Evolutionary conservation across 2,797 vertebrate species (phyloP).

Genomic region (Aulostomus chinensis): DNA sequence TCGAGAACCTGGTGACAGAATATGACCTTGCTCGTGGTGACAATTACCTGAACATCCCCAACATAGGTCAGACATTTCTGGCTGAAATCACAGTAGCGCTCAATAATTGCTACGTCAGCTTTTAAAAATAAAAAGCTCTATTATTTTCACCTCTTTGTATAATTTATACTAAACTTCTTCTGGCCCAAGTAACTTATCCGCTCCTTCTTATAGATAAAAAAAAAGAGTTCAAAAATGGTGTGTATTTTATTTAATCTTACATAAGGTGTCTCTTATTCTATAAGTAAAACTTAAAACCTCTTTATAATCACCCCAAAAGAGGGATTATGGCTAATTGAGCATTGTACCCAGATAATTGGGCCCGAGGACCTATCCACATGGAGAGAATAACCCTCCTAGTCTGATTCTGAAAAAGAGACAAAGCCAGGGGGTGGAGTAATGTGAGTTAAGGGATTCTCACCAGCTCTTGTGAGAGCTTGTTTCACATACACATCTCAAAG

Average conservation of each 20-base stretch:
- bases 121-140: no score
- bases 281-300: slow-evolving; percentile 76
- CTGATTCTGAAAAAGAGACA: slow-evolving; percentile 88
- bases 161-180: no score
- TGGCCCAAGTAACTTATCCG: no score
- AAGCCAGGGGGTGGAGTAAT: slow-evolving; percentile 88
- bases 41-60: slow-evolving; percentile 76
- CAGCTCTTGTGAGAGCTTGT: slow-evolving; percentile 87
- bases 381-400: slow-evolving; percentile 92
- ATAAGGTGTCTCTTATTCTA: slow-evolving; percentile 59
- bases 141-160: no score
- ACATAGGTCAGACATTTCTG: slow-evolving; percentile 7
- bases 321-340: slow-evolving; percentile 89
- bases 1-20: slow-evolving; percentile 90
- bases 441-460: slow-evolving; percentile 94
- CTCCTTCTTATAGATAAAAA: no score
- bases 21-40: slow-evolving; percentile 83
- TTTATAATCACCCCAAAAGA: slow-evolving; percentile 82
- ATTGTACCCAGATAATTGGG: slow-evolving; percentile 89
- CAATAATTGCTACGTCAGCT: no score
- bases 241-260: slow-evolving; percentile 60
- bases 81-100: no score
- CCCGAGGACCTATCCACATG: slow-evolving; percentile 89
- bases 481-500: slow-evolving; percentile 88
- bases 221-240: slow-evolving; percentile 36